These are phyloP conservation scores for Odontamblyopus rebecca DNA, from an alignment of 2,797 vertebrate genomes.

Conservation along the genomic window DNA sequence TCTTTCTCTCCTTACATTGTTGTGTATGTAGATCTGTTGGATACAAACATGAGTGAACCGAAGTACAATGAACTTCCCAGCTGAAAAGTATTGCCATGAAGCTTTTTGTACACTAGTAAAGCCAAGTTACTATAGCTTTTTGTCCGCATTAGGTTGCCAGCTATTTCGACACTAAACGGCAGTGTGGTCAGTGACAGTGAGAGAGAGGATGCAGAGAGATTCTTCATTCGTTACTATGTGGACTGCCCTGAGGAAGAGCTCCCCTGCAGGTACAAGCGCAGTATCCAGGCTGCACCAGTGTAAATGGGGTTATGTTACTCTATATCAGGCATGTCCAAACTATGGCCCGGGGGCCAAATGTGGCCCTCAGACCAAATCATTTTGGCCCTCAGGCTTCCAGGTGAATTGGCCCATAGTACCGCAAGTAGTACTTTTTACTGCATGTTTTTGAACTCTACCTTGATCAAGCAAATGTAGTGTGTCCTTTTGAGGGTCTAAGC, in stretches of 20 bases:
- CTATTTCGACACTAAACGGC: slow-evolving; percentile 88
- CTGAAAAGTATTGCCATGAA: not conserved
- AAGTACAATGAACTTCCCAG: not conserved
- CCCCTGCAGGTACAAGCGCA: slow-evolving; percentile 51
- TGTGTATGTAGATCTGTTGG: not conserved
- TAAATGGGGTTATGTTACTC: not conserved
- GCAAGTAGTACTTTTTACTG: too few species aligned
- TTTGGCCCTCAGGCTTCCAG: too few species aligned
- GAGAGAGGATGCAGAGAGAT: slow-evolving; percentile 94
- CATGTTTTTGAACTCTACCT: too few species aligned
- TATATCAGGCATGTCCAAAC: too few species aligned
- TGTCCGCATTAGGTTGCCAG: slow-evolving; percentile 82
- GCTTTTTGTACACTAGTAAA: not conserved
- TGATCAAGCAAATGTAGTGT: too few species aligned
- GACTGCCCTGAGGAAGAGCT: slow-evolving; percentile 87
- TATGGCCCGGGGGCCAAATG: too few species aligned
- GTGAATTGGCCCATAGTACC: too few species aligned
- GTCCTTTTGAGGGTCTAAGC: too few species aligned
- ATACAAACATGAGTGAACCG: not conserved
- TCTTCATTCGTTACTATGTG: slow-evolving; percentile 93
- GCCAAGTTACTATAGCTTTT: not conserved
- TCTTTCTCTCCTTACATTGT: not conserved
- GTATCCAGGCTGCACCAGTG: not conserved
- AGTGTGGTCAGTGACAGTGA: slow-evolving; percentile 89
- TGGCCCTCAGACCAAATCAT: too few species aligned